These are phyloP conservation scores for Mesodorylaimus sp. DNA, from an alignment of 2,888 invertebrate genomes.

Conservation along the genomic window DNA sequence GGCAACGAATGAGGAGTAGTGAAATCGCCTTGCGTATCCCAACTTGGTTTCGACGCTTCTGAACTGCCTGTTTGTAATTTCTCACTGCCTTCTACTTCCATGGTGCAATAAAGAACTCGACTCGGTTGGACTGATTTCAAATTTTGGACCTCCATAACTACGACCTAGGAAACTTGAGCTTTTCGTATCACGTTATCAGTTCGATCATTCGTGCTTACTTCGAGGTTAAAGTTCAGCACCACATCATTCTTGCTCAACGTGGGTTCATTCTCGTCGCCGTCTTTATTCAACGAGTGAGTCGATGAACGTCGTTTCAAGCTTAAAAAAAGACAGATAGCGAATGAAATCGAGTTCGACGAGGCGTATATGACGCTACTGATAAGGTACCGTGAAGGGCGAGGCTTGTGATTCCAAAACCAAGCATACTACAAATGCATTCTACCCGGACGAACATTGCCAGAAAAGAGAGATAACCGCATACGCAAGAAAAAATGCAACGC, in stretches of 20 bases:
- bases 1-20: slow-evolving; percentile 91
- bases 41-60: slow-evolving; percentile 95
- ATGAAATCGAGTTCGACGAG: not conserved
- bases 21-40: slow-evolving; percentile 99
- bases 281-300: slow-evolving; percentile 46
- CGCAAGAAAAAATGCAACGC: too few species aligned
- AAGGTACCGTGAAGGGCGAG: too few species aligned
- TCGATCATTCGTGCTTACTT: slow-evolving; percentile 45
- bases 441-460: too few species aligned
- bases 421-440: too few species aligned
- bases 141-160: slow-evolving; percentile 97
- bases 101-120: slow-evolving; percentile 96
- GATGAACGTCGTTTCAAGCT: slow-evolving; percentile 29
- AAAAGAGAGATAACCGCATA: too few species aligned
- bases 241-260: slow-evolving; percentile 94
- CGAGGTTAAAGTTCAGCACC: slow-evolving; percentile 82
- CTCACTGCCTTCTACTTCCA: slow-evolving; percentile 98
- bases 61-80: slow-evolving; percentile 98
- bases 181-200: not conserved
- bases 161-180: slow-evolving; percentile 47
- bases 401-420: too few species aligned
- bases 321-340: slow-evolving; percentile 14
- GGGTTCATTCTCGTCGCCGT: slow-evolving; percentile 83
- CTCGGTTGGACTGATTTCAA: slow-evolving; percentile 86
- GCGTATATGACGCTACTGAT: too few species aligned